Evolutionary conservation across 2,888 invertebrate genomes (phyloP).

Genomic region (Drosophila nigricruria): DNA sequence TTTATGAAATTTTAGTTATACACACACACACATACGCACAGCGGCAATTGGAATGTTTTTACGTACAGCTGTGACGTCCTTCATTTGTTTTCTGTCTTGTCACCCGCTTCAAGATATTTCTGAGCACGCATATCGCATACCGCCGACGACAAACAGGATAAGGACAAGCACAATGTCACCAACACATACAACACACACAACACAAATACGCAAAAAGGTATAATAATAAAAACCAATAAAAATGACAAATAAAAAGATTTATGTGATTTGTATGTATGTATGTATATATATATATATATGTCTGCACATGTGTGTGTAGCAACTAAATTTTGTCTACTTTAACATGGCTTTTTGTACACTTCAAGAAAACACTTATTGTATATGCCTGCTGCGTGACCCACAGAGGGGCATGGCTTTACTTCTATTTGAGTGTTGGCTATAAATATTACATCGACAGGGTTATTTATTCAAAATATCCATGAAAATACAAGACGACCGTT

Average conservation of each 20-base stretch:
- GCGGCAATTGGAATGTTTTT: slow-evolving; percentile 55
- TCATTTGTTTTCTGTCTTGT: slow-evolving; percentile 13
- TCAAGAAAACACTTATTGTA: slow-evolving; percentile 14
- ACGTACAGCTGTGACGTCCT: slow-evolving; percentile 48
- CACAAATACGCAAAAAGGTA: slow-evolving; percentile 63
- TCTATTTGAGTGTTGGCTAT: not conserved
- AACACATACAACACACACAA: slow-evolving; percentile 2
- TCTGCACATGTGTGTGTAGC: not conserved
- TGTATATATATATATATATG: slow-evolving; percentile 11
- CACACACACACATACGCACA: slow-evolving; percentile 24
- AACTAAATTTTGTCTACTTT: slow-evolving; percentile 40
- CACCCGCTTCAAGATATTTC: slow-evolving; percentile 61
- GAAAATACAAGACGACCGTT: not conserved
- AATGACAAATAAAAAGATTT: slow-evolving; percentile 82
- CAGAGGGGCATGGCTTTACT: not conserved
- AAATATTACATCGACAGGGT: not conserved
- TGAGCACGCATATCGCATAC: slow-evolving; percentile 75
- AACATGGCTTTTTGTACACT: slow-evolving; percentile 36
- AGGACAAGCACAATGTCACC: slow-evolving; percentile 14
- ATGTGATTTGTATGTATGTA: slow-evolving; percentile 62
- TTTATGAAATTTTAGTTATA: slow-evolving; percentile 72
- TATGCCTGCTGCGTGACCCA: slow-evolving; percentile 7
- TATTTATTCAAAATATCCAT: slow-evolving; percentile 7
- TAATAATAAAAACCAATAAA: slow-evolving; percentile 81
- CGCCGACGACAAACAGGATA: slow-evolving; percentile 42